phyloP scores from a whole-genome alignment of 2,888 invertebrate species.

The Saturnia pavonia region DNA sequence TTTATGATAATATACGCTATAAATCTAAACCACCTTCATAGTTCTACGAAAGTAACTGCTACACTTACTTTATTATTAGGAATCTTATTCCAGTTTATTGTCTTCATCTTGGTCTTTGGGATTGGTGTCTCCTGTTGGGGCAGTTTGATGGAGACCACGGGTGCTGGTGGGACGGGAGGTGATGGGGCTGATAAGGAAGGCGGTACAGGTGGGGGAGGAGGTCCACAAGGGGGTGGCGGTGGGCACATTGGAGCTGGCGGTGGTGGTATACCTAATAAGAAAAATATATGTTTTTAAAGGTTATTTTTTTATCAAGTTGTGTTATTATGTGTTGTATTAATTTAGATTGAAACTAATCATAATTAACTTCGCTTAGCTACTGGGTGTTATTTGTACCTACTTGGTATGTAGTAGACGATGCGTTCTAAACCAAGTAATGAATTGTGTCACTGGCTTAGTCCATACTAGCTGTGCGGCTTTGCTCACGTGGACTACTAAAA shows the following conservation, averaged over 20 bases:
- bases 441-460: too few species aligned
- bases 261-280: slow-evolving; percentile 47
- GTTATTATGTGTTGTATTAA: too few species aligned
- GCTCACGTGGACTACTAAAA: too few species aligned
- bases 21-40: neutral
- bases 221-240: slow-evolving; percentile 67
- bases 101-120: slow-evolving; percentile 98
- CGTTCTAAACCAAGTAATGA: too few species aligned
- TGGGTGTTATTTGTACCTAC: too few species aligned
- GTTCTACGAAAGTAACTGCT: neutral
- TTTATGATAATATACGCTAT: neutral
- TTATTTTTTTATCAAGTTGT: neutral
- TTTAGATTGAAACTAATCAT: too few species aligned
- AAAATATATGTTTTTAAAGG: slow-evolving; percentile 4
- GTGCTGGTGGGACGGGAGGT: slow-evolving; percentile 65
- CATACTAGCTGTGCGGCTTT: too few species aligned
- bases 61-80: slow-evolving; percentile 89
- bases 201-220: slow-evolving; percentile 66
- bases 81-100: slow-evolving; percentile 98
- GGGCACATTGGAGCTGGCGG: slow-evolving; percentile 54
- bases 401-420: too few species aligned
- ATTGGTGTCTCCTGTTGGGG: slow-evolving; percentile 96
- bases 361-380: too few species aligned
- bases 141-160: slow-evolving; percentile 79
- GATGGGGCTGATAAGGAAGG: slow-evolving; percentile 65